A percentile compares a stretch with the other conserved stretches of the same genome.
Conservation (phyloP, 2,888 invertebrate species). For the Noctuana brunneofusca region DNA sequence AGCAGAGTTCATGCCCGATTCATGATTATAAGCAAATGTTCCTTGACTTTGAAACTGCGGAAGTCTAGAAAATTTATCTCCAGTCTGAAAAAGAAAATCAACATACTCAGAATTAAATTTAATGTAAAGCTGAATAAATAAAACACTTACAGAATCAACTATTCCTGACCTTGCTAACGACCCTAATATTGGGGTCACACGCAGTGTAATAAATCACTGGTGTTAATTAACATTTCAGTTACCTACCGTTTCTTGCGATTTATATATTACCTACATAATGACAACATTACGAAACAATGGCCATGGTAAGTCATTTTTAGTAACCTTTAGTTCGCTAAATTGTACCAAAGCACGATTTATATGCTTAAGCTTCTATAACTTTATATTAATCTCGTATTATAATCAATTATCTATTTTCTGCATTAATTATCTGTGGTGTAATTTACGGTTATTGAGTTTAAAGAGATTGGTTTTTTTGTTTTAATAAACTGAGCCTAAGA, state of each 20-base stretch:
- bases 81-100: too few relatives aligned
- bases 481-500: too few relatives aligned
- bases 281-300: background rate
- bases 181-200: slow-evolving; percentile 8
- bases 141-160: slow-evolving; percentile 9
- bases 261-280: background rate
- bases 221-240: slow-evolving; percentile 13
- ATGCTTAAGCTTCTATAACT: background rate
- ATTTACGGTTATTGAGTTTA: too few relatives aligned
- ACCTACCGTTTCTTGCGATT: slow-evolving; percentile 2
- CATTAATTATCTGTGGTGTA: too few relatives aligned
- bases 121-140: background rate
- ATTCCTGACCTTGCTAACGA: slow-evolving; percentile 8
- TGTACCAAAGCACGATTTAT: background rate
- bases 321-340: background rate
- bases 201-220: slow-evolving; percentile 6
- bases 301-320: background rate
- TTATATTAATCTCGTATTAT: too few relatives aligned
- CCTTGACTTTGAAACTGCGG: too few relatives aligned
- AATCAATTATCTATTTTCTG: too few relatives aligned
- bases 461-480: too few relatives aligned
- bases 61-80: too few relatives aligned
- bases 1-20: too few relatives aligned
- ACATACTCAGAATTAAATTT: background rate
- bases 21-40: too few relatives aligned